A percentile compares a stretch with the other conserved stretches of the same genome.
Conservation (phyloP, 1,140 invertebrate species). For the Pseudoatta argentina region DNA sequence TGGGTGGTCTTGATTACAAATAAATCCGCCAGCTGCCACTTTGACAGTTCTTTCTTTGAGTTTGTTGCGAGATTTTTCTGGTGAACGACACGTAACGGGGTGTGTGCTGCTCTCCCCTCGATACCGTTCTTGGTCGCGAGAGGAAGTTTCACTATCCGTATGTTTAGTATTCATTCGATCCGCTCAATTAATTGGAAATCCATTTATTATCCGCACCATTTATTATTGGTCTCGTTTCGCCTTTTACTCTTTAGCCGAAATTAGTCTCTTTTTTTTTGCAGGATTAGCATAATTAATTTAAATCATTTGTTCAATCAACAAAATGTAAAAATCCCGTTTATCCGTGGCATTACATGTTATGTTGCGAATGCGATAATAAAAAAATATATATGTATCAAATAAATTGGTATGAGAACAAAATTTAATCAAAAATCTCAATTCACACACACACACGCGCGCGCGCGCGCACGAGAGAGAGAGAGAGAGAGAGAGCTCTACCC, state of each 20-base stretch:
- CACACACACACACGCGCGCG: no score
- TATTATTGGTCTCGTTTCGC: conserved; percentile 14
- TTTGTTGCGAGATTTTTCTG: conserved; percentile 30
- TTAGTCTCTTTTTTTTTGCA: not conserved
- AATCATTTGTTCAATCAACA: conserved; percentile 3
- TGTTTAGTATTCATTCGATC: conserved; percentile 36
- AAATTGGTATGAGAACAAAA: conserved; percentile 18
- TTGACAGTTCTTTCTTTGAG: conserved; percentile 49
- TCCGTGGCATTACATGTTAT: not conserved
- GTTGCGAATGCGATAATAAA: not conserved
- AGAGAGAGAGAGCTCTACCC: not conserved
- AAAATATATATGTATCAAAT: not conserved
- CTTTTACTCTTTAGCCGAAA: not conserved
- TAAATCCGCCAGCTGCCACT: conserved; percentile 64
- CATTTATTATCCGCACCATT: conserved; percentile 39
- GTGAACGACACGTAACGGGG: not conserved
- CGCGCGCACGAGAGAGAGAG: no score
- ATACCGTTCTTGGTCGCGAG: not conserved
- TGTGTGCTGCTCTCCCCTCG: not conserved
- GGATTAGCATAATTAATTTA: conserved; percentile 34
- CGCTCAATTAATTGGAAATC: conserved; percentile 43
- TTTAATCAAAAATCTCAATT: conserved; percentile 48
- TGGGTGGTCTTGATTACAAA: conserved; percentile 57
- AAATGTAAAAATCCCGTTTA: conserved; percentile 9
- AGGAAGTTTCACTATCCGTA: not conserved